Evolutionary conservation across 2,888 invertebrate species (phyloP).

Genomic region (Eurytoma californica): DNA sequence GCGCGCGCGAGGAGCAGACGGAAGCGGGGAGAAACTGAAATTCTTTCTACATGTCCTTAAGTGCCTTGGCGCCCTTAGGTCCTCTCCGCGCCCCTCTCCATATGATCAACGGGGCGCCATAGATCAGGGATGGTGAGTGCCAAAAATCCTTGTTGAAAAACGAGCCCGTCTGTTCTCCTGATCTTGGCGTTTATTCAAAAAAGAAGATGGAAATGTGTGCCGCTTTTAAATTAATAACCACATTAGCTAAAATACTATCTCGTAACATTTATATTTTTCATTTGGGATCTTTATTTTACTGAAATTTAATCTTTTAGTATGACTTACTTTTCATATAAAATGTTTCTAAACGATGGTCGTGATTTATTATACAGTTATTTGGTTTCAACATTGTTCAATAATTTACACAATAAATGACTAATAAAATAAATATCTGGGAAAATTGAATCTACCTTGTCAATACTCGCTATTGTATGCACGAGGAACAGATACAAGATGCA

Average conservation of each 20-base stretch:
- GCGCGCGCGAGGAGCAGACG: neutral
- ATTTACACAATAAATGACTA: too few species aligned
- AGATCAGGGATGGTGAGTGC: conserved; percentile 52
- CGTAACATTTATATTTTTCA: neutral
- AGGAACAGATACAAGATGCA: neutral
- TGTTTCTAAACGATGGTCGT: too few species aligned
- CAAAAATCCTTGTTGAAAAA: conserved; percentile 60
- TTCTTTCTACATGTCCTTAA: conserved; percentile 60
- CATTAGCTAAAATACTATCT: too few species aligned
- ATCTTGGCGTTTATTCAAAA: conserved; percentile 24
- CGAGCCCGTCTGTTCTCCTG: conserved; percentile 44
- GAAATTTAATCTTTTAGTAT: neutral
- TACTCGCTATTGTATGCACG: too few species aligned
- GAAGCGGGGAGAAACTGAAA: conserved; percentile 14
- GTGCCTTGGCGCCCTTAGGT: conserved; percentile 68
- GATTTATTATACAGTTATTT: too few species aligned
- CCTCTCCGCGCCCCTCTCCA: conserved; percentile 51
- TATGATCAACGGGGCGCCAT: conserved; percentile 10
- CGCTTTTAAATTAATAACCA: neutral
- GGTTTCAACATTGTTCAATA: too few species aligned
- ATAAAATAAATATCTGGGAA: too few species aligned
- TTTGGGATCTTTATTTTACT: too few species aligned
- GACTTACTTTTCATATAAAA: too few species aligned
- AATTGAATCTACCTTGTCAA: too few species aligned
- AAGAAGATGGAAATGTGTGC: neutral